These are phyloP conservation scores for Nemotelus pantherinus DNA, from an alignment of 2,888 invertebrate genomes.

Conservation along the genomic window DNA sequence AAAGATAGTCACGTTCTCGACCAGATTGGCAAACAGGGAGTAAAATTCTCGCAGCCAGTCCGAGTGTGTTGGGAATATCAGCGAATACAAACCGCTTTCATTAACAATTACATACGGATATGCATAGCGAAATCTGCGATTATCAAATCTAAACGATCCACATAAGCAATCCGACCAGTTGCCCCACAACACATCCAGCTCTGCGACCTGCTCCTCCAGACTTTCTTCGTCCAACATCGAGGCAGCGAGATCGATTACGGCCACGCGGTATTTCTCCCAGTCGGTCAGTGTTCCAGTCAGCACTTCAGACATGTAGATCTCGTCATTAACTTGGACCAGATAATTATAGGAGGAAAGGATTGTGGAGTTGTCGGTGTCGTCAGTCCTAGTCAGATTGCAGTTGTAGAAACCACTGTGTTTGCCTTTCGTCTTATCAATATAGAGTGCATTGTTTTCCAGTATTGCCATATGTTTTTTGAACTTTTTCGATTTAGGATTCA, in stretches of 20 bases:
- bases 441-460: constrained; percentile 31
- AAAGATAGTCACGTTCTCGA: constrained; percentile 36
- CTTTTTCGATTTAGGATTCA: constrained; percentile 41
- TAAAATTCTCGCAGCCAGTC: constrained; percentile 33
- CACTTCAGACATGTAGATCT: not conserved
- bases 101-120: constrained; percentile 41
- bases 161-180: constrained; percentile 42
- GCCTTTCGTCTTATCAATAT: constrained; percentile 26
- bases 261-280: constrained; percentile 43
- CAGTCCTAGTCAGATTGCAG: constrained; percentile 30
- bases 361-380: constrained; percentile 11
- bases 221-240: constrained; percentile 33
- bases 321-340: constrained; percentile 26
- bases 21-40: constrained; percentile 28
- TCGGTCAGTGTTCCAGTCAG: constrained; percentile 30
- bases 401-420: constrained; percentile 40
- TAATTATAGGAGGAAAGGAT: constrained; percentile 25
- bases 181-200: constrained; percentile 39
- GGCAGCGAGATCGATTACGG: constrained; percentile 23
- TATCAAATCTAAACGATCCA: constrained; percentile 41
- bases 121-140: constrained; percentile 33
- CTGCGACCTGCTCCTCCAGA: constrained; percentile 29
- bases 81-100: constrained; percentile 19
- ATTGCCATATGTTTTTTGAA: constrained; percentile 38
- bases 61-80: constrained; percentile 44